These are phyloP conservation scores for Morpho helenor DNA, from an alignment of 2,888 invertebrate genomes.

Conservation along the genomic window DNA sequence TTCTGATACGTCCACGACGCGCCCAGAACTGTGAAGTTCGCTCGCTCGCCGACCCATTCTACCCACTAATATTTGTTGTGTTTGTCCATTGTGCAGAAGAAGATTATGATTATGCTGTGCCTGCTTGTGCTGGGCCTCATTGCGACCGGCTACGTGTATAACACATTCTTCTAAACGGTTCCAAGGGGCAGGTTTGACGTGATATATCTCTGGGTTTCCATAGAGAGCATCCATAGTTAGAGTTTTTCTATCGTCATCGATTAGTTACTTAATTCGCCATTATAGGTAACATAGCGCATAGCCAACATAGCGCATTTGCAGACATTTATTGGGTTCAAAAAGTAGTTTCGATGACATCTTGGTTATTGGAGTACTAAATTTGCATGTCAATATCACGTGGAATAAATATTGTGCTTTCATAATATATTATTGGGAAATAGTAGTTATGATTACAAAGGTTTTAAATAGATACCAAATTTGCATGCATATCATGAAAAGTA, in stretches of 20 bases:
- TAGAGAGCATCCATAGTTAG: conserved; percentile 56
- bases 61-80: conserved; percentile 68
- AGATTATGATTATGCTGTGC: conserved; percentile 95
- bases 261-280: conserved; percentile 37
- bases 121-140: conserved; percentile 89
- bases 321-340: conserved; percentile 33
- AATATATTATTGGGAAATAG: conserved; percentile 1
- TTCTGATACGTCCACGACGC: conserved; percentile 13
- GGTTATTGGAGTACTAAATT: conserved; percentile 44
- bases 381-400: conserved; percentile 45
- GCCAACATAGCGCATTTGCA: conserved; percentile 24
- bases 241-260: conserved; percentile 40
- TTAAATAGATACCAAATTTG: conserved; percentile 7
- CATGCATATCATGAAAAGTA: conserved; percentile 2
- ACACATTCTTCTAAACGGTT: conserved; percentile 72
- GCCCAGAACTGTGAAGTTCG: conserved; percentile 23
- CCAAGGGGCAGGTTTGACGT: conserved; percentile 72
- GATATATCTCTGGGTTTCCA: conserved; percentile 48
- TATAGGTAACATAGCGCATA: conserved; percentile 5
- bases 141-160: conserved; percentile 77
- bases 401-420: conserved; percentile 14
- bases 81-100: conserved; percentile 88
- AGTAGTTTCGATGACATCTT: conserved; percentile 21
- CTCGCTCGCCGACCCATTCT: conserved; percentile 51
- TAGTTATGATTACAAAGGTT: conserved; percentile 1